Conservation (phyloP, 2,888 invertebrate species). For the Steinernema carpocapsae region DNA sequence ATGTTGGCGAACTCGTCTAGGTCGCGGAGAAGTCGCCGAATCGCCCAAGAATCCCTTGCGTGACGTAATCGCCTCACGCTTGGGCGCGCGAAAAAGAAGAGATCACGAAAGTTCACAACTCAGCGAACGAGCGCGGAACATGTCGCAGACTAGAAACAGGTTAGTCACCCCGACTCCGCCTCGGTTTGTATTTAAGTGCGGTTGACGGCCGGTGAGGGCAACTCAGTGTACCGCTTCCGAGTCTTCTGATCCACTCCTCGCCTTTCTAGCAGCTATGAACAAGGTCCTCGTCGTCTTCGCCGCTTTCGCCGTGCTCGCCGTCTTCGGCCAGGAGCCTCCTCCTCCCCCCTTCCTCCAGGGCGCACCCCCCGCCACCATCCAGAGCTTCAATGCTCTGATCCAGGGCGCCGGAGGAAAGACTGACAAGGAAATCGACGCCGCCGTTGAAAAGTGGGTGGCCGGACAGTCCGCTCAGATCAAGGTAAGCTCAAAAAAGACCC, state of each 20-base stretch:
- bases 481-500: constrained; percentile 38
- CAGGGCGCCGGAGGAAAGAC: constrained; percentile 49
- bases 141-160: constrained; percentile 12
- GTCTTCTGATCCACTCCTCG: background rate
- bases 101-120: constrained; percentile 31
- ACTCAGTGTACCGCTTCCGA: background rate
- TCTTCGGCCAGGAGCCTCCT: constrained; percentile 50
- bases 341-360: constrained; percentile 60
- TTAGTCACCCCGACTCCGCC: constrained; percentile 26
- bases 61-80: constrained; percentile 22
- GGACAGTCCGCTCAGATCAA: constrained; percentile 46
- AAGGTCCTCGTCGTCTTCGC: constrained; percentile 48
- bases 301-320: constrained; percentile 48
- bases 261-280: constrained; percentile 21
- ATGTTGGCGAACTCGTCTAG: too few relatives aligned
- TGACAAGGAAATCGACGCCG: constrained; percentile 58
- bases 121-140: constrained; percentile 32
- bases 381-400: constrained; percentile 55
- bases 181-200: constrained; percentile 29
- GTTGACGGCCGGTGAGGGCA: background rate
- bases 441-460: constrained; percentile 57
- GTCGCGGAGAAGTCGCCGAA: constrained; percentile 5
- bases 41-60: background rate
- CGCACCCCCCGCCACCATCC: constrained; percentile 49
- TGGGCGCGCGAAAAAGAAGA: constrained; percentile 22